A percentile compares a stretch with the other conserved stretches of the same genome.
phyloP scores from a whole-genome alignment of 1,140 invertebrate species.

The Homarus americanus region DNA sequence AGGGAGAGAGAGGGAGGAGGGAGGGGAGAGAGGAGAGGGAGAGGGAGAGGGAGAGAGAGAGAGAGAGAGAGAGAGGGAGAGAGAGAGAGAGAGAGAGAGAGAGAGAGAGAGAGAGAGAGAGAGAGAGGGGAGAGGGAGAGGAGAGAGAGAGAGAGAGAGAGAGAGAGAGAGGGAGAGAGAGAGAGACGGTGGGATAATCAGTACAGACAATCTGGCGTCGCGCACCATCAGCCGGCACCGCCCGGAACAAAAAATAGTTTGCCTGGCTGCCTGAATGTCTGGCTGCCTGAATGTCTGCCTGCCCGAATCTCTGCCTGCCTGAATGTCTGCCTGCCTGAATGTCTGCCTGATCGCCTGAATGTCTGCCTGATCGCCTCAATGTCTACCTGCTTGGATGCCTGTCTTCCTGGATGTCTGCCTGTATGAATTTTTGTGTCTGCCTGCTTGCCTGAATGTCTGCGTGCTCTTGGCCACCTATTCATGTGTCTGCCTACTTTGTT shows the following conservation, averaged over 20 bases:
- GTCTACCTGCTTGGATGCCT: too few relatives aligned
- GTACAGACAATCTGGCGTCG: neutral
- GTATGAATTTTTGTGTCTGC: neutral
- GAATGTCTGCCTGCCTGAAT: too few relatives aligned
- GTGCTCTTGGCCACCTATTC: neutral
- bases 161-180: neutral
- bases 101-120: constrained; percentile 39
- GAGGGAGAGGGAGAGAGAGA: neutral
- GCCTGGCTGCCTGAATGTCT: too few relatives aligned
- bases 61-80: constrained; percentile 28
- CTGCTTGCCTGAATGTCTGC: too few relatives aligned
- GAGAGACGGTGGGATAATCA: too few relatives aligned
- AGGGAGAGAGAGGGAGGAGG: neutral
- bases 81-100: constrained; percentile 39
- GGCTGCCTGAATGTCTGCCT: too few relatives aligned
- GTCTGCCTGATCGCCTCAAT: too few relatives aligned
- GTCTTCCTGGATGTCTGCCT: too few relatives aligned
- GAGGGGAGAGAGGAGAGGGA: neutral
- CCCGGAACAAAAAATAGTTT: neutral
- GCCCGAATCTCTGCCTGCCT: too few relatives aligned
- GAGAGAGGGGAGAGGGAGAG: neutral
- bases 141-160: constrained; percentile 39
- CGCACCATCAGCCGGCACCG: neutral
- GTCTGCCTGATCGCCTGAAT: too few relatives aligned
- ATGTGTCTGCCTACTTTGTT: neutral